These are phyloP conservation scores for Homarus americanus DNA, from an alignment of 1,140 invertebrate species.

Conservation along the genomic window DNA sequence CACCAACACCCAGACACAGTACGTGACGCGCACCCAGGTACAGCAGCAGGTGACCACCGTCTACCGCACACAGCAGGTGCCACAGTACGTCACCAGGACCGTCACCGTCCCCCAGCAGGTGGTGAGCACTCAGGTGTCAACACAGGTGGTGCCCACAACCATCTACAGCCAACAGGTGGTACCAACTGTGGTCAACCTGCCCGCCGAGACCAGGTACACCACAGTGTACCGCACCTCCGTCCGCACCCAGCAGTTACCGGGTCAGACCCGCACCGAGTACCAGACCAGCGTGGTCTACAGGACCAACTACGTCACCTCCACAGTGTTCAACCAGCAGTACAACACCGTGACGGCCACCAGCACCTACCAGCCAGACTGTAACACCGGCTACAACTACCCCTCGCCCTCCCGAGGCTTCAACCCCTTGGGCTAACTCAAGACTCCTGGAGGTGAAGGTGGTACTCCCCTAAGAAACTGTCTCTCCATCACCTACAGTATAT, in stretches of 20 bases:
- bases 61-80: conserved; percentile 64
- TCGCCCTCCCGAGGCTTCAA: conserved; percentile 36
- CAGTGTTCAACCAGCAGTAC: conserved; percentile 39
- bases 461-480: background rate
- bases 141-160: too few relatives aligned
- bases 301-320: conserved; percentile 64
- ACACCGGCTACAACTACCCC: conserved; percentile 65
- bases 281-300: conserved; percentile 55
- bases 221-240: conserved; percentile 46
- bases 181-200: conserved; percentile 33
- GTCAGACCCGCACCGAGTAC: conserved; percentile 60
- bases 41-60: conserved; percentile 44
- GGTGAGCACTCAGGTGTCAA: conserved; percentile 43
- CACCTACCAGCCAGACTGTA: conserved; percentile 41
- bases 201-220: conserved; percentile 53
- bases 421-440: background rate
- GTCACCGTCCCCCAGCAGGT: conserved; percentile 49
- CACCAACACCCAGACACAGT: conserved; percentile 69
- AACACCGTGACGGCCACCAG: conserved; percentile 61
- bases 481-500: background rate
- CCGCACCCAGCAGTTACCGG: conserved; percentile 53
- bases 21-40: conserved; percentile 43
- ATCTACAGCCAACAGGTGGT: conserved; percentile 49
- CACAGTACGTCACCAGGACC: conserved; percentile 56
- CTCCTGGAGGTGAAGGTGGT: background rate